Conservation (phyloP, 2,113 vertebrate species). For the Pygoscelis antarcticus region DNA sequence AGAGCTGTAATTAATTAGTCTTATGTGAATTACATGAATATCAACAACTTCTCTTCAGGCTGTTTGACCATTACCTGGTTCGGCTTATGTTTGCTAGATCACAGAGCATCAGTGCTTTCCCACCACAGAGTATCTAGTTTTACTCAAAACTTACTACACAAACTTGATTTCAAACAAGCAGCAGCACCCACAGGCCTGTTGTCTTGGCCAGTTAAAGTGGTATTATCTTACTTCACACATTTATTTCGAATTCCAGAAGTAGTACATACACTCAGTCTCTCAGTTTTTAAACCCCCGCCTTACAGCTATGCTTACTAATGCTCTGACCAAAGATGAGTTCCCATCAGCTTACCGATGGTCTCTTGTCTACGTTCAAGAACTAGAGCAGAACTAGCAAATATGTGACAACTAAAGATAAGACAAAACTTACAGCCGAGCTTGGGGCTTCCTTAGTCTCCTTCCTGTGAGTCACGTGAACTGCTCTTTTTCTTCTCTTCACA, state of each 20-base stretch:
- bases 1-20: not conserved
- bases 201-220: not conserved
- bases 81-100: too few relatives aligned
- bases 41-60: not conserved
- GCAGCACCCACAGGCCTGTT: not conserved
- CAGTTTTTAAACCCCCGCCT: not conserved
- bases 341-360: not conserved
- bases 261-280: rapidly evolving
- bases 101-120: not conserved
- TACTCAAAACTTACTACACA: not conserved
- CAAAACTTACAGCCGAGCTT: not conserved
- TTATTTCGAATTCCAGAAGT: not conserved
- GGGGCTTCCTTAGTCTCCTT: not conserved
- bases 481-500: not conserved
- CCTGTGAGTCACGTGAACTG: not conserved
- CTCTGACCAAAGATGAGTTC: not conserved
- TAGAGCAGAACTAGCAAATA: not conserved
- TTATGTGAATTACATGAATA: rapidly evolving
- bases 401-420: not conserved
- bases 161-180: not conserved
- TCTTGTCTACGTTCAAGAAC: not conserved
- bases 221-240: not conserved
- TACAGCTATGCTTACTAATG: not conserved
- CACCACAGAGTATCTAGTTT: not conserved
- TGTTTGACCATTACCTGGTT: not conserved